Conservation (phyloP, 2,888 invertebrate species). For the Ditula angustiorana region DNA sequence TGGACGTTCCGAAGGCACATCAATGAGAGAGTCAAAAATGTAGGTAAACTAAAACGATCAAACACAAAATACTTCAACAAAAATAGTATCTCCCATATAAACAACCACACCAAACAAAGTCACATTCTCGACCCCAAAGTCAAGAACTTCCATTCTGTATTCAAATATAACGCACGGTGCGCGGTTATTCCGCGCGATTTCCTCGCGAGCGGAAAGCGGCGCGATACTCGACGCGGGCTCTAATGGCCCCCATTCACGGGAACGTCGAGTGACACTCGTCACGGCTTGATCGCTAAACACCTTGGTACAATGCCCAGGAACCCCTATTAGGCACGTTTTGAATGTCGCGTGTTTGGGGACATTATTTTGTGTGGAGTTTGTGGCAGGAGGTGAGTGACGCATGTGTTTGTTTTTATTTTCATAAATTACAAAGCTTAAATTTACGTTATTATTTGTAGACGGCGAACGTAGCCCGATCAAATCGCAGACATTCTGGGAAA, state of each 20-base stretch:
- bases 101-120: not conserved
- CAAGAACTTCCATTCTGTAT: slow-evolving; percentile 28
- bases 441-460: too few species aligned
- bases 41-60: too few species aligned
- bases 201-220: slow-evolving; percentile 19
- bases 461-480: too few species aligned
- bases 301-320: slow-evolving; percentile 32
- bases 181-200: slow-evolving; percentile 25
- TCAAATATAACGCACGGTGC: slow-evolving; percentile 22
- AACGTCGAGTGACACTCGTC: slow-evolving; percentile 34
- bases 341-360: slow-evolving; percentile 28
- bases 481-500: too few species aligned
- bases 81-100: not conserved
- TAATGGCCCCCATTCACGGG: slow-evolving; percentile 37
- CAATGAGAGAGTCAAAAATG: too few species aligned
- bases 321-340: slow-evolving; percentile 33
- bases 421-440: too few species aligned
- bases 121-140: slow-evolving; percentile 8
- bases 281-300: slow-evolving; percentile 36
- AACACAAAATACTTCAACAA: not conserved
- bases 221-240: slow-evolving; percentile 17
- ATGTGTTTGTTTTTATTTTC: not conserved
- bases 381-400: not conserved
- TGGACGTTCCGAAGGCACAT: too few species aligned
- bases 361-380: slow-evolving; percentile 15